Evolutionary conservation across 2,113 vertebrate species (phyloP), one percentile per base, ranked within the genome.

Genomic region (Onychostoma macrolepis): DNA sequence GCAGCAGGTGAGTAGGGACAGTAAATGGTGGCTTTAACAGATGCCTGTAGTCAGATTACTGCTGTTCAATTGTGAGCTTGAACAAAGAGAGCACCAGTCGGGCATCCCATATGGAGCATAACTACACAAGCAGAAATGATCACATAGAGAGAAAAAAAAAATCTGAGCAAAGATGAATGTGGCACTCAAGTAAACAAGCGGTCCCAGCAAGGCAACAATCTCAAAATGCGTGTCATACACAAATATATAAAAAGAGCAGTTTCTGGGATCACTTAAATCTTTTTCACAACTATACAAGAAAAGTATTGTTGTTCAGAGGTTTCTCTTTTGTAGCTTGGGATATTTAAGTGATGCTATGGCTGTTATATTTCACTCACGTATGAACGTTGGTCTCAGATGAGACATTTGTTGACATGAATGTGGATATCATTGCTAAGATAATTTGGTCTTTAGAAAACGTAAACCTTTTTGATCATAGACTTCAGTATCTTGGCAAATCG

Each of bases 31-130:
- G 86, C 41, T 53, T 33, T 65, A 63, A 69, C 74, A 89, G 86
- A 84, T 79, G 83, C 67, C 30, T 41, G 80, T 80, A 79, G 80
- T 90, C 84, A 80, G 87, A 86, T 86, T 86, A 88, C 86, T 36
- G 78, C 77, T 84, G 65, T 69, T 75, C 81, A 69, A 84, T 87
- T 86, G 84, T 84, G 75, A 79, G 50, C 24, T 43, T 30, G 50
- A n/a, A 48, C 71, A 78, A 79, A 61, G 77, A 78, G 45, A 86
- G 48, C 24, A 61, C 38, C 79, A 76, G 80, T 88, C 28, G 77
- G 53, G 61, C 43, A 21, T 53, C 26, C 80, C 50, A 74, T 76
- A 77, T 53, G 79, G 72, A 72, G 82, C 77, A 53, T 43, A 50
- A 83, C 72, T 53, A 58, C 30, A 74, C 71, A 75, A 83, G 83